Evolutionary conservation across 2,888 invertebrate genomes (phyloP), one percentile per base, ranked within the genome.

Genomic region (Crioceris asparagi): DNA sequence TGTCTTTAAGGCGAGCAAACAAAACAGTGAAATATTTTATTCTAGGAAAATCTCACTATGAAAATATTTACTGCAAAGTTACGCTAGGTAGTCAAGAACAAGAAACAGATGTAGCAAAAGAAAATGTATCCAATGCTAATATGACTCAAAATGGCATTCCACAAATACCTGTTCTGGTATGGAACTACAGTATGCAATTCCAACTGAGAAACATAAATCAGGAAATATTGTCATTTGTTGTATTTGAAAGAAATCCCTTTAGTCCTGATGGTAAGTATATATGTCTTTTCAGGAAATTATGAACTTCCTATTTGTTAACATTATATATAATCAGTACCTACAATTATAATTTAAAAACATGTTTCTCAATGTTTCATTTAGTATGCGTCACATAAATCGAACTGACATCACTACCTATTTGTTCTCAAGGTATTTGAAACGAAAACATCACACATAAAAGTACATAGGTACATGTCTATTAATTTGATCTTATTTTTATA

Each of bases 161-260:
- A 2, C 60, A 54, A 43, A 53, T 57, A 26, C 60, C 63, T 2
- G 52, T 52, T 14, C 75, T 82, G 8, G 66, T 77, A 41, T 83
- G 83, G 82, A 79, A 83, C 57, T 69, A 75, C 36, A 76, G 77
- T 32, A 83, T 83, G 82, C 83, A 83, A 62, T 83, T 83, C 58
- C 72, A 77, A 44, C 70, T 83, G 32, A 73, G 76, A 52, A 77
- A 81, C 57, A 58, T 81, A 3, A 59, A 72, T 30, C 74, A 78
- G 53, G 83, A 83, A 55, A 72, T 77, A 15, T 65, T 83, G 8
- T 77, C 75, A 49, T 72, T 83, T 45, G 74, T 77, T 7, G 79
- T 81, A 17, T 78, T 75, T 51, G 80, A 82, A 54, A 72, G 77
- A 56, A 79, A 79, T 51, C 69, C 75, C 36, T 83, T 77, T 57